Evolutionary conservation across 2,888 invertebrate species (phyloP).

Genomic region (Dasypogon diadema): DNA sequence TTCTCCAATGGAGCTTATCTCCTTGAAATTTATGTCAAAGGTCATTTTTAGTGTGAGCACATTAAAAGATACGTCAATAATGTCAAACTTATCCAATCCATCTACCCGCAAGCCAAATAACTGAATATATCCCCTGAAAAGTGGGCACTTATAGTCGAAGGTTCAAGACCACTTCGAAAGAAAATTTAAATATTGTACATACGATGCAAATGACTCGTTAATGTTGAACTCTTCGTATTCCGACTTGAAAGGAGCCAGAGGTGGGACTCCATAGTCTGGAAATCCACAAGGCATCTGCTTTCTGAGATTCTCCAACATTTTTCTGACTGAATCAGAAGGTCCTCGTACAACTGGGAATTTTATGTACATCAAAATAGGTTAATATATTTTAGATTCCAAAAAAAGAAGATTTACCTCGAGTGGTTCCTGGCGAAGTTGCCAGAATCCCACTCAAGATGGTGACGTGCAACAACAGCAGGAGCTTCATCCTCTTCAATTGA

Average conservation of each 20-base stretch:
- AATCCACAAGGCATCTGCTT: slow-evolving; percentile 65
- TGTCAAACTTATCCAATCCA: slow-evolving; percentile 62
- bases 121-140: slow-evolving; percentile 59
- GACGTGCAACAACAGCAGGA: too few relatives aligned
- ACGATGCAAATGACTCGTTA: not conserved
- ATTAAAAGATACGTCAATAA: slow-evolving; percentile 62
- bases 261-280: slow-evolving; percentile 62
- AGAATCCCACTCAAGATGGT: too few relatives aligned
- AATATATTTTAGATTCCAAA: too few relatives aligned
- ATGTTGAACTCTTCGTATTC: slow-evolving; percentile 60
- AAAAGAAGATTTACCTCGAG: too few relatives aligned
- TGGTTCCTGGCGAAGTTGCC: too few relatives aligned
- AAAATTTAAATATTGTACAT: not conserved
- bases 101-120: slow-evolving; percentile 63
- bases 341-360: not conserved
- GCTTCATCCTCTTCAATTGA: too few relatives aligned
- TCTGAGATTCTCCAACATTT: slow-evolving; percentile 59
- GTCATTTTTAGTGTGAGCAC: slow-evolving; percentile 61
- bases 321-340: slow-evolving; percentile 57
- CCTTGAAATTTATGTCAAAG: slow-evolving; percentile 59
- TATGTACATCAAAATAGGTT: too few relatives aligned
- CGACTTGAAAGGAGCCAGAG: slow-evolving; percentile 64
- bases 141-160: not conserved
- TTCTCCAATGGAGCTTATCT: slow-evolving; percentile 17
- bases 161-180: not conserved